These are phyloP conservation scores for Hippopotamyrus pictus DNA, from an alignment of 2,797 vertebrate species.

Conservation along the genomic window DNA sequence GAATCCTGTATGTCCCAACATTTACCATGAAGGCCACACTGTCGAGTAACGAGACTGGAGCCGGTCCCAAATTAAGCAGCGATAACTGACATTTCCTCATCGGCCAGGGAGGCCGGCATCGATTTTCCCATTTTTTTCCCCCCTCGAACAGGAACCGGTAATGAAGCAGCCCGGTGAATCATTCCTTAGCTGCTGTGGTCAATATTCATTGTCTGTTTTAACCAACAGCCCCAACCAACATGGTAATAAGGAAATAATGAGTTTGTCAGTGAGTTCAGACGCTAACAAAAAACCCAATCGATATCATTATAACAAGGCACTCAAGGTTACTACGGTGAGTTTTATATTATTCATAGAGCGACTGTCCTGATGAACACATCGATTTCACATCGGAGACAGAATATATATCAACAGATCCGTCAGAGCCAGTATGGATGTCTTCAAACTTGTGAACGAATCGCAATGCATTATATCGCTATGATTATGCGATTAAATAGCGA, in stretches of 20 bases:
- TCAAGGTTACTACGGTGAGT: neutral
- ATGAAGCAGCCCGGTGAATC: neutral
- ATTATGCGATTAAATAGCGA: neutral
- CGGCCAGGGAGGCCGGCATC: neutral
- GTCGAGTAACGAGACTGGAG: neutral
- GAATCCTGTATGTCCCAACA: neutral
- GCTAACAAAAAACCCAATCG: neutral
- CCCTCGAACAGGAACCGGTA: neutral
- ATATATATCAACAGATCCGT: neutral
- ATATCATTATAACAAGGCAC: slow-evolving; percentile 1
- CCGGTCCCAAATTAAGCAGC: neutral
- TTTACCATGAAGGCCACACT: neutral
- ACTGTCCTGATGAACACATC: neutral
- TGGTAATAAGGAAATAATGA: slow-evolving; percentile 17
- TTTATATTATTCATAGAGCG: neutral
- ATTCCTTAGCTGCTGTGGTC: slow-evolving; percentile 2
- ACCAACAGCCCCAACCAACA: neutral
- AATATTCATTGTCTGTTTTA: slow-evolving; percentile 16
- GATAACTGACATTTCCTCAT: slow-evolving; percentile 7
- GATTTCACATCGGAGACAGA: neutral
- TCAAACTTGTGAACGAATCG: neutral
- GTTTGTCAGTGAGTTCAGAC: slow-evolving; percentile 2
- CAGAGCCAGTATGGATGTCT: neutral
- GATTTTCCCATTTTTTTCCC: neutral
- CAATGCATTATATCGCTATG: neutral